Conservation (phyloP, 2,888 invertebrate genomes). For the Drosophila kokeensis region DNA sequence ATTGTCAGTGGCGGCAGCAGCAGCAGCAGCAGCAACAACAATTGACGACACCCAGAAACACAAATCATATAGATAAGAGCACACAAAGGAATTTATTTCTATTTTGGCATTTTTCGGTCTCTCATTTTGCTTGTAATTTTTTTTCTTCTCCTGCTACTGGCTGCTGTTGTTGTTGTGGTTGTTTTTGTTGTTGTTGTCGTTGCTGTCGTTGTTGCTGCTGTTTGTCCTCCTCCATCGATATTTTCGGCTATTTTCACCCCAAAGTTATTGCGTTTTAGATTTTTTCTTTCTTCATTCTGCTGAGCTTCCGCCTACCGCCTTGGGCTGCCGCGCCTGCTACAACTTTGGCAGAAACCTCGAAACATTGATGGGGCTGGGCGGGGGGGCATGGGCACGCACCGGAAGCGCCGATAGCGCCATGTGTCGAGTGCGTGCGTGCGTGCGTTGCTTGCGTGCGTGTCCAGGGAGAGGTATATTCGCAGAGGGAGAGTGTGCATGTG, state of each 20-base stretch:
- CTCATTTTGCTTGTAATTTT: constrained; percentile 65
- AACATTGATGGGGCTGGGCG: constrained; percentile 7
- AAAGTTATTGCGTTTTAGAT: constrained; percentile 79
- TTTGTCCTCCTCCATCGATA: constrained; percentile 74
- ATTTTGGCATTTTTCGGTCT: constrained; percentile 74
- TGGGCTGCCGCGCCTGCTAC: constrained; percentile 57
- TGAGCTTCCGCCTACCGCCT: constrained; percentile 55
- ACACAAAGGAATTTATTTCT: constrained; percentile 84
- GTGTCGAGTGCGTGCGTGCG: constrained; percentile 75
- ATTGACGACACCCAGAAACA: constrained; percentile 83
- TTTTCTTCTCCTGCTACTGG: constrained; percentile 12
- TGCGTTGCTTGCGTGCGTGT: constrained; percentile 57
- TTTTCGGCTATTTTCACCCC: constrained; percentile 81
- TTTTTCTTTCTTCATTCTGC: constrained; percentile 30
- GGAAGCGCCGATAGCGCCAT: constrained; percentile 81
- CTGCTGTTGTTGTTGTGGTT: constrained; percentile 6
- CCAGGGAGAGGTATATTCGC: constrained; percentile 51
- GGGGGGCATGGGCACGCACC: constrained; percentile 69
- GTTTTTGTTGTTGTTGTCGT: constrained; percentile 11
- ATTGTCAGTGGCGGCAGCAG: constrained; percentile 66
- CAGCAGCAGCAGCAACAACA: constrained; percentile 57
- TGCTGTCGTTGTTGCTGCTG: constrained; percentile 39
- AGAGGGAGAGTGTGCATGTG: constrained; percentile 29
- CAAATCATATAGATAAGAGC: constrained; percentile 85
- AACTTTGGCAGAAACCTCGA: constrained; percentile 38